phyloP scores from a whole-genome alignment of 2,888 invertebrate genomes.

The Patella ulyssiponensis region DNA sequence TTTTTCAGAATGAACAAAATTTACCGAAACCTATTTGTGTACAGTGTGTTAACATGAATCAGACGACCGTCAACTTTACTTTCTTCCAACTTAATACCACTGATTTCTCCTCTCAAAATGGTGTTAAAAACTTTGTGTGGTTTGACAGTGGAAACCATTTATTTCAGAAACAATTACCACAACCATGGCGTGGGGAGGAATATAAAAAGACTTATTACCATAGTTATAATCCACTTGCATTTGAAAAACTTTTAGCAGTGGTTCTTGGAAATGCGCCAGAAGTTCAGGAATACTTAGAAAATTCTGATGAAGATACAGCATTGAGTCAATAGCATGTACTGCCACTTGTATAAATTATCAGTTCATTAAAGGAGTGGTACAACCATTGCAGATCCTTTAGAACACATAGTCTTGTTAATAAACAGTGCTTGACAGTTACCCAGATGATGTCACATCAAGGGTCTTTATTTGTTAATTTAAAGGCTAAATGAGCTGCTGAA shows the following conservation, averaged over 20 bases:
- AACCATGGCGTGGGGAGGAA: slow-evolving; percentile 76
- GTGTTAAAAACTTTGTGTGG: slow-evolving; percentile 86
- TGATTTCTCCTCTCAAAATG: slow-evolving; percentile 75
- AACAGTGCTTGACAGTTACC: no score
- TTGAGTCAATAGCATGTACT: no score
- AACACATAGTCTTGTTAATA: no score
- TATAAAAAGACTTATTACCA: slow-evolving; percentile 79
- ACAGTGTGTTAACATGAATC: slow-evolving; percentile 88
- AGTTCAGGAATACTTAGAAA: not conserved
- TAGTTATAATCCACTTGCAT: slow-evolving; percentile 85
- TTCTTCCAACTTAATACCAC: slow-evolving; percentile 84
- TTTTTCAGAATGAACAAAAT: slow-evolving; percentile 73
- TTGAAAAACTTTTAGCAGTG: slow-evolving; percentile 84
- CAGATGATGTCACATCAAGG: no score
- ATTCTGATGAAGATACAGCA: no score
- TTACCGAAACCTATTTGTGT: slow-evolving; percentile 81
- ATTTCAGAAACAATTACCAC: slow-evolving; percentile 76
- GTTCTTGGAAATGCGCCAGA: slow-evolving; percentile 74
- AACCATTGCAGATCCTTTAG: no score
- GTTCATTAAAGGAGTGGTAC: no score
- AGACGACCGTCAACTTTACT: slow-evolving; percentile 84
- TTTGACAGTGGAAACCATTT: slow-evolving; percentile 65
- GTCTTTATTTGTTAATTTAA: no score
- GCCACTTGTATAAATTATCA: no score
- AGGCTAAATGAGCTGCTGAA: no score